Conservation (phyloP, 2,888 invertebrate genomes). For the Sepioteuthis lessoniana region DNA sequence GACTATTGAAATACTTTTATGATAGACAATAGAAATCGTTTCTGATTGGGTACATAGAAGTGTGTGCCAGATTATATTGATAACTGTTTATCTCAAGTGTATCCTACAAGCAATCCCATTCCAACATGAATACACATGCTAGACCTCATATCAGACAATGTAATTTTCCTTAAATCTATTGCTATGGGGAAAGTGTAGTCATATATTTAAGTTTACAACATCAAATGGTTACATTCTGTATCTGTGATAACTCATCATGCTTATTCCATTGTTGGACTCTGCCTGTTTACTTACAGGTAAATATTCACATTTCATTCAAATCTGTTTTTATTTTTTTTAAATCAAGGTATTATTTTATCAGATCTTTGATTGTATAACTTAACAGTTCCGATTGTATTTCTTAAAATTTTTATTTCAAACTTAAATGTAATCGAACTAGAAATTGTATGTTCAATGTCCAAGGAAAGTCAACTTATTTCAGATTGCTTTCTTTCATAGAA, state of each 20-base stretch:
- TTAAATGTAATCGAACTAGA: too few species aligned
- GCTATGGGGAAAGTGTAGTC: background rate
- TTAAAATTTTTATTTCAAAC: too few species aligned
- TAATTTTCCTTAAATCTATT: background rate
- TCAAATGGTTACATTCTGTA: background rate
- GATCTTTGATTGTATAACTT: too few species aligned
- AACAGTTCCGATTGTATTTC: too few species aligned
- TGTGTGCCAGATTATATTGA: background rate
- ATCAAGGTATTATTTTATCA: too few species aligned
- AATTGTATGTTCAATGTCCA: too few species aligned
- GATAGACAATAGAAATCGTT: background rate
- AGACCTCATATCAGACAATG: background rate
- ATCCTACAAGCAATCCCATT: background rate
- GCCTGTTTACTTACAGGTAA: background rate
- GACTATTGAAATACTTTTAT: background rate
- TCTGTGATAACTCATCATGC: background rate
- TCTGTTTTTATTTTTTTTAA: too few species aligned
- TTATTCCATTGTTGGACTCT: background rate
- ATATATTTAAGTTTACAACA: background rate
- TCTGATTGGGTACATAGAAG: background rate
- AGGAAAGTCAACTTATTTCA: too few species aligned
- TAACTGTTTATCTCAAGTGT: background rate
- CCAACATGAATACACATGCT: conserved; percentile 20
- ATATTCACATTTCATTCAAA: background rate
- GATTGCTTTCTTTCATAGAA: too few species aligned